Percentiles rank a stretch among this genome's conserved stretches.
These are phyloP conservation scores for Tenualosa ilisha DNA, from an alignment of 2,797 vertebrate genomes.

Conservation along the genomic window DNA sequence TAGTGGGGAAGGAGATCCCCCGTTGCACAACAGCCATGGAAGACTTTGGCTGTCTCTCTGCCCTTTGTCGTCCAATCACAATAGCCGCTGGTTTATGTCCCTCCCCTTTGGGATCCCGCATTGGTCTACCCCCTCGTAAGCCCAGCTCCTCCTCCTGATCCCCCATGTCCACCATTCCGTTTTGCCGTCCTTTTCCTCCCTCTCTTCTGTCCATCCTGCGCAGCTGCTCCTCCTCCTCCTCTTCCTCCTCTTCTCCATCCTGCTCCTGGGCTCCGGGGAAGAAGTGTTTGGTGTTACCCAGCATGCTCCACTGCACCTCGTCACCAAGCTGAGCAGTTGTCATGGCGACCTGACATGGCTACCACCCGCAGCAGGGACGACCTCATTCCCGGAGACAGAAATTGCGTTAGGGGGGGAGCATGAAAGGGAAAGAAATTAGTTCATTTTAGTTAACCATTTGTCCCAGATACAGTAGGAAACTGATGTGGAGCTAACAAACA, in stretches of 20 bases:
- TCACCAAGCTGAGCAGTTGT: conserved; percentile 71
- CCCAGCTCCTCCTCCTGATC: conserved; percentile 61
- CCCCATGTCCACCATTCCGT: conserved; percentile 64
- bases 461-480: conserved; percentile 24
- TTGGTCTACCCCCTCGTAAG: conserved; percentile 64
- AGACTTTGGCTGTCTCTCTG: conserved; percentile 67
- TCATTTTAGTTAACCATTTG: conserved; percentile 9
- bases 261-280: conserved; percentile 83
- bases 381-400: conserved; percentile 64
- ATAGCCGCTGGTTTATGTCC: conserved; percentile 72
- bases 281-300: conserved; percentile 80
- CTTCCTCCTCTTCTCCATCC: conserved; percentile 76
- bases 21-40: conserved; percentile 65
- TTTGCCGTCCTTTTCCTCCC: conserved; percentile 59
- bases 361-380: conserved; percentile 74
- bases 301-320: conserved; percentile 78
- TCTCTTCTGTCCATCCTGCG: conserved; percentile 54
- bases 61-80: conserved; percentile 74
- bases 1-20: conserved; percentile 62
- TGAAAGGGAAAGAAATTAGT: background rate
- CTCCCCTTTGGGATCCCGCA: conserved; percentile 71
- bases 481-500: conserved; percentile 15
- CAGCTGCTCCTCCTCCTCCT: conserved; percentile 48
- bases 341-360: conserved; percentile 73
- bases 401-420: background rate